phyloP scores from a whole-genome alignment of 30 jellyfish, hydroid and myxozoan species.

The Nemopilema nomurai region DNA sequence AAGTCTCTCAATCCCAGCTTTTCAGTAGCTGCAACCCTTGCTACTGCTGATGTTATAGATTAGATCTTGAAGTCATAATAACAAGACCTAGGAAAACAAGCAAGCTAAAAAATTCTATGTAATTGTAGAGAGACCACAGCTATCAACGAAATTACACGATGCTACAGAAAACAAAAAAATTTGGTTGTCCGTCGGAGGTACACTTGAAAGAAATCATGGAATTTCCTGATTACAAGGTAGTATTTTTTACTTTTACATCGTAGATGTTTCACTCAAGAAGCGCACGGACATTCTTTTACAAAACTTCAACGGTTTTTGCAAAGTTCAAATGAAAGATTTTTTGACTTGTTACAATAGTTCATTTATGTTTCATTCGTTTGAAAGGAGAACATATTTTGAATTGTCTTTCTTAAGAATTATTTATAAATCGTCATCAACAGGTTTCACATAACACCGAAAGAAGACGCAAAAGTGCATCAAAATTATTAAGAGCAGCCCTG shows the following conservation, averaged over 20 bases:
- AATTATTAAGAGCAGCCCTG: neutral
- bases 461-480: slow-evolving; percentile 7
- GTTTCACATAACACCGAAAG: slow-evolving; percentile 1
- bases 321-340: neutral
- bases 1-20: neutral
- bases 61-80: neutral
- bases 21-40: neutral
- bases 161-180: neutral
- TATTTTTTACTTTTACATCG: neutral
- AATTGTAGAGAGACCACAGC: neutral
- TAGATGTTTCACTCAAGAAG: neutral
- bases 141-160: neutral
- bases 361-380: too few relatives aligned
- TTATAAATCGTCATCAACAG: neutral
- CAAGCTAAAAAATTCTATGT: neutral
- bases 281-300: neutral
- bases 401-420: too few relatives aligned
- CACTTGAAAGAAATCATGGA: neutral
- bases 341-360: neutral
- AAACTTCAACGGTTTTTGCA: neutral
- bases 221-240: neutral
- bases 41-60: neutral
- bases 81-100: neutral
- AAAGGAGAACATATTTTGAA: too few relatives aligned
- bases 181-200: neutral